Conservation (phyloP, 2,797 vertebrate species). For the Nannoperca obscura region DNA sequence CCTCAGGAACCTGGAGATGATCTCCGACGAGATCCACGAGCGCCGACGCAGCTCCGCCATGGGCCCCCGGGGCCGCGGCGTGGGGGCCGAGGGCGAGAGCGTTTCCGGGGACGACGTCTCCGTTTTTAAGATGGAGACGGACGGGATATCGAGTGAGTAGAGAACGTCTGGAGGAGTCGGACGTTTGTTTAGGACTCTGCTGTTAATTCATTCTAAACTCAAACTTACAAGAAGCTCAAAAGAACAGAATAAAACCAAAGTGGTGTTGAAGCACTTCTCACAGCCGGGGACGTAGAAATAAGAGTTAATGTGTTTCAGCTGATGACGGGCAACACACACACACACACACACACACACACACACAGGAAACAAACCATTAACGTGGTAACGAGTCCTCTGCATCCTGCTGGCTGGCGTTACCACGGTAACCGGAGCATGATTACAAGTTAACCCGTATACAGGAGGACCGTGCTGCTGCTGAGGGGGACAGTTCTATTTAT, state of each 20-base stretch:
- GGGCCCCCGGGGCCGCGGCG: slow-evolving; percentile 91
- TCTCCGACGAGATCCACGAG: slow-evolving; percentile 97
- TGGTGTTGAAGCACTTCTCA: no score
- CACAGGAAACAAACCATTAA: no score
- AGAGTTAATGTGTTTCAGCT: no score
- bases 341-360: no score
- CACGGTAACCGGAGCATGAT: slow-evolving; percentile 46
- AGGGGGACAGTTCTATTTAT: slow-evolving; percentile 8
- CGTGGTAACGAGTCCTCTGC: not conserved
- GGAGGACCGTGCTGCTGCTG: not conserved
- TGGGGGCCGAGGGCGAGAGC: slow-evolving; percentile 90
- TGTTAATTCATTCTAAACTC: no score
- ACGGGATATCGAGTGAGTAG: slow-evolving; percentile 90
- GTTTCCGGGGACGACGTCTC: slow-evolving; percentile 85
- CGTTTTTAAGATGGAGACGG: slow-evolving; percentile 87
- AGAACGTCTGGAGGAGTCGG: not conserved
- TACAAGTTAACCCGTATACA: not conserved
- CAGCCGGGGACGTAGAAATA: no score
- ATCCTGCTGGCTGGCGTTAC: slow-evolving; percentile 19
- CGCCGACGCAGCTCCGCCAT: slow-evolving; percentile 89
- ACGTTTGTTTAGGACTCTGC: no score
- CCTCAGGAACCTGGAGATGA: slow-evolving; percentile 95
- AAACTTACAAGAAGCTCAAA: no score
- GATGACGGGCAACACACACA: no score
- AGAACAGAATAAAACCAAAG: no score